phyloP scores from a whole-genome alignment of 2,888 invertebrate species.

The Sicus ferrugineus region DNA sequence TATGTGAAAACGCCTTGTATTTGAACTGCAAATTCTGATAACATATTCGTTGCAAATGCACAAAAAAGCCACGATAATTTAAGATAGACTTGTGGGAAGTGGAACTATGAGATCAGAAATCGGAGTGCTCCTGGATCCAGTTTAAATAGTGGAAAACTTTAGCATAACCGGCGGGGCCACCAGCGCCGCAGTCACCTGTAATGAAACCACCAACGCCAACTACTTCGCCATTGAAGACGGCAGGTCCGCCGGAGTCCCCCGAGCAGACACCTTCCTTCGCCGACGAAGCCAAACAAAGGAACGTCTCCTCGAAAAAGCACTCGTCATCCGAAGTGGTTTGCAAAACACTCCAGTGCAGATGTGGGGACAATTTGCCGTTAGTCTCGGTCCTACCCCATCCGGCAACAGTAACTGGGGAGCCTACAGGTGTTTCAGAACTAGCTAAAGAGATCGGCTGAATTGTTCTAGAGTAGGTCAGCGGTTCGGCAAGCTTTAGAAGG shows the following conservation, averaged over 20 bases:
- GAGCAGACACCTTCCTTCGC: constrained; percentile 52
- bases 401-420: not conserved
- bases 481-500: not conserved
- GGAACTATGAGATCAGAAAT: constrained; percentile 35
- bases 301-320: constrained; percentile 43
- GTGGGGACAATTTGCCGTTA: constrained; percentile 48
- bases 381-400: constrained; percentile 22
- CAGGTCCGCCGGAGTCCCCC: constrained; percentile 58
- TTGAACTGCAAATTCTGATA: too few relatives aligned
- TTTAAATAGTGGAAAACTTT: constrained; percentile 48
- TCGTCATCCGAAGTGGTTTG: constrained; percentile 41
- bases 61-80: too few relatives aligned
- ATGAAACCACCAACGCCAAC: constrained; percentile 56
- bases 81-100: too few relatives aligned
- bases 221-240: constrained; percentile 49
- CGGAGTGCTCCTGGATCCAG: constrained; percentile 51
- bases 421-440: not conserved
- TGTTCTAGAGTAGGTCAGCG: not conserved
- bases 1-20: too few relatives aligned
- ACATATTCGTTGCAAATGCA: too few relatives aligned
- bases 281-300: constrained; percentile 53
- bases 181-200: constrained; percentile 47
- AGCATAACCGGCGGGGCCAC: constrained; percentile 57
- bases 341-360: constrained; percentile 53
- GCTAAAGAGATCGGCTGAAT: constrained; percentile 12